Conservation (phyloP, 2,888 invertebrate species). For the Uloborus plumipes region DNA sequence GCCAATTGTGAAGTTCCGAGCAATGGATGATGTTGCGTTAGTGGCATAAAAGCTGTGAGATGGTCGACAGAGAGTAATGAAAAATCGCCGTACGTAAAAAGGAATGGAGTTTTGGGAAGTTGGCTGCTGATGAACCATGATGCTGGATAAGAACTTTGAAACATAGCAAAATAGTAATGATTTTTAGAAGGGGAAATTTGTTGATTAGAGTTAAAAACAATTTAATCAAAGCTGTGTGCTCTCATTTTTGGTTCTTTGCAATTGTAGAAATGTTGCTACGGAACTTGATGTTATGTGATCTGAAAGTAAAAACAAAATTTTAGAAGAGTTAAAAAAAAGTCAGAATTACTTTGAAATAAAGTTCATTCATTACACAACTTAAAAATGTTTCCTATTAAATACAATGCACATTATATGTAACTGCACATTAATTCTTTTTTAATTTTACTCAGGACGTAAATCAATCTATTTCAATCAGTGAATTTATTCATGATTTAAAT, state of each 20-base stretch:
- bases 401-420: no score
- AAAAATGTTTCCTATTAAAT: no score
- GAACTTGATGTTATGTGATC: background rate
- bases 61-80: conserved; percentile 48
- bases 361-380: no score
- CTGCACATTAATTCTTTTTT: no score
- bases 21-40: conserved; percentile 33
- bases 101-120: conserved; percentile 41
- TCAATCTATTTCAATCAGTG: no score
- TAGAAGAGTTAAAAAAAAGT: background rate
- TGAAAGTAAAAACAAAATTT: background rate
- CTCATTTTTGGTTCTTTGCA: background rate
- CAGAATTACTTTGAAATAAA: no score
- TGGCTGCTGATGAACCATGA: conserved; percentile 55
- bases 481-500: no score
- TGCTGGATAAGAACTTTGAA: conserved; percentile 50
- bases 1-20: conserved; percentile 38
- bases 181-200: no score
- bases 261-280: background rate
- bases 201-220: no score
- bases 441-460: no score
- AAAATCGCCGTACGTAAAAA: conserved; percentile 49
- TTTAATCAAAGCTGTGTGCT: conserved; percentile 2
- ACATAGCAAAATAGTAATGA: conserved; percentile 36
- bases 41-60: conserved; percentile 44